Percentiles rank a stretch among this genome's conserved stretches.
Evolutionary conservation across 2,113 vertebrate genomes (phyloP).

Genomic region (Sylvia atricapilla): DNA sequence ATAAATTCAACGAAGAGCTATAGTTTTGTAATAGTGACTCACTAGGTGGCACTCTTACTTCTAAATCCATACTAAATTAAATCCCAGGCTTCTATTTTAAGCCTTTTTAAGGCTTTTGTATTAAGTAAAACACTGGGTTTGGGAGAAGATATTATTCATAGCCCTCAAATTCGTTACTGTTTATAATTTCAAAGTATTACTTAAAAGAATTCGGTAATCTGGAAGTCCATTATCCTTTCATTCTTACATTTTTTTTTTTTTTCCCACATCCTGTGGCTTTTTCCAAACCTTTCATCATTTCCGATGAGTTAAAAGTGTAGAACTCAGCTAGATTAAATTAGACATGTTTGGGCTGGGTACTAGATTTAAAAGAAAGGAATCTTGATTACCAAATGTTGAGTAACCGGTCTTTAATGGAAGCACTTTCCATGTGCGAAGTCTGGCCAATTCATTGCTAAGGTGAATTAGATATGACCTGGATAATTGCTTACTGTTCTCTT

Average conservation of each 20-base stretch:
- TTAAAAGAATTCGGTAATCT: background rate
- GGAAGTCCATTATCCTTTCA: background rate
- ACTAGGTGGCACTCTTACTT: slow-evolving; percentile 65
- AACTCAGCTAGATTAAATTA: background rate
- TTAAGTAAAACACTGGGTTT: background rate
- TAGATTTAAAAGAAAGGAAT: background rate
- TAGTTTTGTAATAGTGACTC: background rate
- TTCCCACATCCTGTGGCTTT: background rate
- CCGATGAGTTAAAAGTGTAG: background rate
- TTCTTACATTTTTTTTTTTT: background rate
- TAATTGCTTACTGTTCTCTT: background rate
- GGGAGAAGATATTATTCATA: background rate
- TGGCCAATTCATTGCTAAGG: background rate
- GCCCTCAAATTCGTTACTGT: background rate
- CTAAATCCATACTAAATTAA: slow-evolving; percentile 10
- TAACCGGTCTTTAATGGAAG: background rate
- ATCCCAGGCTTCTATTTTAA: background rate
- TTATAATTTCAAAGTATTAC: slow-evolving; percentile 7
- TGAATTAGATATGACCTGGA: background rate
- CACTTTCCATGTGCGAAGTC: background rate
- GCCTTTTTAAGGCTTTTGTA: background rate
- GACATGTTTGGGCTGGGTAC: background rate
- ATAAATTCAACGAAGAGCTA: background rate
- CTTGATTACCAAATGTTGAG: background rate
- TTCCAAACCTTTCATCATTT: background rate